Conservation (phyloP, 2,113 vertebrate species). For the Tetraodon nigroviridis region DNA sequence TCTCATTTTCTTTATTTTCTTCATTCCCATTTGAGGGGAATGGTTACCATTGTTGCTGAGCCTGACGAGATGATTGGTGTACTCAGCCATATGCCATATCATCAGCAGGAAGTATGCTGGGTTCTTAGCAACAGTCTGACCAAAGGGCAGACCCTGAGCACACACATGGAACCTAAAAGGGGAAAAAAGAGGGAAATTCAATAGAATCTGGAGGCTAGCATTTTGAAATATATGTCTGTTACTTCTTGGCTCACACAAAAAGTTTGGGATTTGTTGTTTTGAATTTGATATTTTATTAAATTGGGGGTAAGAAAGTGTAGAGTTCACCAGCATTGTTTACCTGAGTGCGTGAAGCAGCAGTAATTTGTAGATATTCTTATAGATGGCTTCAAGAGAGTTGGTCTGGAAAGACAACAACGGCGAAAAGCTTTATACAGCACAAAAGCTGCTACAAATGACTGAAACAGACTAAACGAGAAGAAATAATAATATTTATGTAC, state of each 20-base stretch:
- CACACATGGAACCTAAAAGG: slow-evolving; percentile 90
- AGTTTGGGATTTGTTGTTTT: no score
- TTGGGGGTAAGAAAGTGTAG: not conserved
- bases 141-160: slow-evolving; percentile 82
- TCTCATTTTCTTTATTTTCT: not conserved
- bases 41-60: slow-evolving; percentile 78
- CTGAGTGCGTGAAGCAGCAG: slow-evolving; percentile 91
- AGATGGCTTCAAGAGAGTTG: slow-evolving; percentile 80
- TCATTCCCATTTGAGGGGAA: no score
- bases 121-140: slow-evolving; percentile 79
- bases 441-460: not conserved
- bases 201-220: not conserved
- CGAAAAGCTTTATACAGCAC: not conserved
- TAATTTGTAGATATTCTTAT: slow-evolving; percentile 83
- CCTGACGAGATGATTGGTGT: slow-evolving; percentile 66
- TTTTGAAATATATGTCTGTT: not conserved
- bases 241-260: no score
- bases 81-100: slow-evolving; percentile 74
- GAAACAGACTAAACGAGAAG: not conserved
- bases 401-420: slow-evolving; percentile 67
- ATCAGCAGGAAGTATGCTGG: slow-evolving; percentile 79
- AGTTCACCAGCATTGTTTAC: slow-evolving; percentile 56
- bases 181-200: not conserved
- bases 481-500: not conserved
- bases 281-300: no score